Evolutionary conservation across 1,140 invertebrate species (phyloP), one percentile per base, ranked within the genome.

Genomic region (Micrasema minimum): DNA sequence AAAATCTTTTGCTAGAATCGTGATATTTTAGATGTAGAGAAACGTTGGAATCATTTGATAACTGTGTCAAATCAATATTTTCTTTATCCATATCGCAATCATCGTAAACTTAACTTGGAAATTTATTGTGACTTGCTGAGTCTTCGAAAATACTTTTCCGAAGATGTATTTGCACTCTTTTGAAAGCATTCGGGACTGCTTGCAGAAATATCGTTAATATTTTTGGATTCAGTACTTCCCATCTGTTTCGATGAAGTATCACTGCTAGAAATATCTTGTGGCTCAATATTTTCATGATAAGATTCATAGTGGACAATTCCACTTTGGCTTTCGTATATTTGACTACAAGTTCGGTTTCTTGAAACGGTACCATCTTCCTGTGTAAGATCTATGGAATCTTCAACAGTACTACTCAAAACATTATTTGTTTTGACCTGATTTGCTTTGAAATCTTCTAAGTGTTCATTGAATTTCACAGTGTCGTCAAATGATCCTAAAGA

Each of bases 301-400:
- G 61, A 73, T 72, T 77, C 77, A 68, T 71, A 77, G 66, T 76
- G 71, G 14, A 74, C 51, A 20, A 78, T 76, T 14, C 71, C 73
- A 64, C 72, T 72, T 48, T 67, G 43, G 37, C 64, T 59, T 53
- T 71, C 64, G 31, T 48, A 69, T 1, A 71, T 31, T 59, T 65
- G 22, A 57, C 59, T 62, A 20, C 48, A 51, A 16, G 69, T 45
- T 45, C 57, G n/a, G 14, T 31, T 50, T 35, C 38, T 65, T 45
- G 55, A 69, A 31, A 62, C 38, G 26, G 59, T 35, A 18, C 12
- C 20, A 51, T 66, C 50, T 23, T 55, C 37, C 26, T 55, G 31
- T 12, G 65, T 67, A 3, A 67, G 48, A 26, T 67, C 65, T 43
- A 67, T 41, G 10, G 50, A 55, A 16, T 55, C 48, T 55, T 67